phyloP scores from a whole-genome alignment of 2,797 vertebrate genomes.

The Apogon talboti region DNA sequence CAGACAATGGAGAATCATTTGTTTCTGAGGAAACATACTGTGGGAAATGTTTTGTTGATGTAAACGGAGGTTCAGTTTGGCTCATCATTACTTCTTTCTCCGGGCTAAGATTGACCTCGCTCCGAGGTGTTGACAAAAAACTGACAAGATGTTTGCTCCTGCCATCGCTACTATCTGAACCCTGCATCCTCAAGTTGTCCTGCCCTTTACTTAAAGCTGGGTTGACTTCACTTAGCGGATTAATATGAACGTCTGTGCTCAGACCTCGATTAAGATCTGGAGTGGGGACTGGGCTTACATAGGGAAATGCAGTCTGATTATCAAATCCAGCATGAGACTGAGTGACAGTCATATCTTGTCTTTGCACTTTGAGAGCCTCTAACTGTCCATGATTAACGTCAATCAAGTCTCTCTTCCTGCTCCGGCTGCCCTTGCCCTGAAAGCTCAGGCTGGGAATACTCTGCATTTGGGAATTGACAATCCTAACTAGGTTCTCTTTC shows the following conservation, averaged over 20 bases:
- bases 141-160: conserved; percentile 72
- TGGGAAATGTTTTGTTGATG: conserved; percentile 68
- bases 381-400: conserved; percentile 81
- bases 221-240: conserved; percentile 58
- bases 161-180: conserved; percentile 43
- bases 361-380: conserved; percentile 72
- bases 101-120: conserved; percentile 65
- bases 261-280: conserved; percentile 66
- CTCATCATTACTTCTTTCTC: conserved; percentile 60
- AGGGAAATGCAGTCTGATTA: conserved; percentile 79
- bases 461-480: conserved; percentile 85
- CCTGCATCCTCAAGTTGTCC: conserved; percentile 51
- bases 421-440: conserved; percentile 79
- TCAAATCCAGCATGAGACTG: conserved; percentile 70
- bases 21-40: conserved; percentile 61
- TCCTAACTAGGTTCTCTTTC: conserved; percentile 82
- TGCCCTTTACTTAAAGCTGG: conserved; percentile 59
- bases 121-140: conserved; percentile 71
- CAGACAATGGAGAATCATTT: conserved; percentile 67
- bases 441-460: conserved; percentile 72
- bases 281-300: conserved; percentile 68
- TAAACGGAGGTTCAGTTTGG: conserved; percentile 72
- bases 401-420: conserved; percentile 86
- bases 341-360: conserved; percentile 75
- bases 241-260: conserved; percentile 50